phyloP scores from a whole-genome alignment of 2,113 vertebrate genomes.

The Cebus imitator region DNA sequence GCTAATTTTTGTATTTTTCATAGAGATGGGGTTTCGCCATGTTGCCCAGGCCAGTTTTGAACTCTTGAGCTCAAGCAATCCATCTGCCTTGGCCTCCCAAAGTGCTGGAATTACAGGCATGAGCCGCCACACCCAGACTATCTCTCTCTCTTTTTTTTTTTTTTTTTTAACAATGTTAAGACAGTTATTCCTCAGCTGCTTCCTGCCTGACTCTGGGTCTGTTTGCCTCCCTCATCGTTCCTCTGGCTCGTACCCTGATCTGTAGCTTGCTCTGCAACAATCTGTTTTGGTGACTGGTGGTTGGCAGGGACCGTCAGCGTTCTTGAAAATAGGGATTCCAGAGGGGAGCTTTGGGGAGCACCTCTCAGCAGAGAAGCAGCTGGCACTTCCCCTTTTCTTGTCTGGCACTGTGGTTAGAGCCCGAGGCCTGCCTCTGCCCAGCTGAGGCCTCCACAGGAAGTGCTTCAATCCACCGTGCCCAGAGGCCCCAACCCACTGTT shows the following conservation, averaged over 20 bases:
- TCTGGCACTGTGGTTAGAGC: slow-evolving; percentile 28
- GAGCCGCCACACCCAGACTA: neutral
- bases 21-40: too few relatives aligned
- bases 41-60: too few relatives aligned
- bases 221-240: neutral
- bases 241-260: neutral
- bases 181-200: neutral
- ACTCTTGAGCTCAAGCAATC: neutral
- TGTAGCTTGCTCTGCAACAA: neutral
- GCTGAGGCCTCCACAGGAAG: neutral
- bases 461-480: neutral
- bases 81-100: too few relatives aligned
- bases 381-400: slow-evolving; percentile 37
- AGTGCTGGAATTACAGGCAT: neutral
- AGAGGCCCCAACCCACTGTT: neutral
- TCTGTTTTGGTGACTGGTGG: neutral
- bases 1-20: too few relatives aligned
- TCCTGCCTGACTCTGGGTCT: slow-evolving; percentile 14
- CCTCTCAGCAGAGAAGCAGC: neutral
- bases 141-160: neutral
- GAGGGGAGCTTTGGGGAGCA: neutral
- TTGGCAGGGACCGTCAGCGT: neutral
- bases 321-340: slow-evolving; percentile 10
- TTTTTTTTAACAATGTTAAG: neutral
- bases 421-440: neutral